phyloP scores from a whole-genome alignment of 2,797 vertebrate genomes.

The Dendrocincla fuliginosa region DNA sequence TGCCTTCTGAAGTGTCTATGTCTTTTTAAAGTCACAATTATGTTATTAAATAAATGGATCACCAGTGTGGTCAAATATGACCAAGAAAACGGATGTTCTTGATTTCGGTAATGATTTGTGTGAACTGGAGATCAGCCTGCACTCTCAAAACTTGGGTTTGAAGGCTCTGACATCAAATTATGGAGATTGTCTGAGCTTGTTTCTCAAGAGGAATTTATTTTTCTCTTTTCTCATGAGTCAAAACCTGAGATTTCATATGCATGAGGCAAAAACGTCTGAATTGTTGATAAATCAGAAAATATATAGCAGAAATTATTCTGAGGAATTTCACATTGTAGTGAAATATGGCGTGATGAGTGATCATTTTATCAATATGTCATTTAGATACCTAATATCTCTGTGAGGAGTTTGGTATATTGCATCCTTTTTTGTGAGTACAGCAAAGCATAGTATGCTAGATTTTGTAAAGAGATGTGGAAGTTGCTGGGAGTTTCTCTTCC shows the following conservation, averaged over 20 bases:
- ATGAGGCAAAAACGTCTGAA: background rate
- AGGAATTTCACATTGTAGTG: background rate
- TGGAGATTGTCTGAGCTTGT: background rate
- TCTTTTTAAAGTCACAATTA: background rate
- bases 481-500: background rate
- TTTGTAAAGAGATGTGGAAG: background rate
- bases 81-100: background rate
- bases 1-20: background rate
- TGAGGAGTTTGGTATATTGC: background rate
- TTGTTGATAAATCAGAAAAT: background rate
- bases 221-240: background rate
- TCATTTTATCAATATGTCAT: background rate
- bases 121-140: background rate
- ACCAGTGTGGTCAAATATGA: background rate
- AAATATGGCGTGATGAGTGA: background rate
- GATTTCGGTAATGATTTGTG: background rate
- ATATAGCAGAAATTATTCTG: background rate
- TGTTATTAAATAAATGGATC: background rate
- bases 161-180: background rate
- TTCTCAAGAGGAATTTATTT: background rate
- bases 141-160: background rate
- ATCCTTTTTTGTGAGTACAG: background rate
- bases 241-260: background rate
- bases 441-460: background rate
- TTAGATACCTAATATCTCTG: background rate